These are phyloP conservation scores for Mallateleia sp. DNA, from an alignment of 2,888 invertebrate species.

Conservation along the genomic window DNA sequence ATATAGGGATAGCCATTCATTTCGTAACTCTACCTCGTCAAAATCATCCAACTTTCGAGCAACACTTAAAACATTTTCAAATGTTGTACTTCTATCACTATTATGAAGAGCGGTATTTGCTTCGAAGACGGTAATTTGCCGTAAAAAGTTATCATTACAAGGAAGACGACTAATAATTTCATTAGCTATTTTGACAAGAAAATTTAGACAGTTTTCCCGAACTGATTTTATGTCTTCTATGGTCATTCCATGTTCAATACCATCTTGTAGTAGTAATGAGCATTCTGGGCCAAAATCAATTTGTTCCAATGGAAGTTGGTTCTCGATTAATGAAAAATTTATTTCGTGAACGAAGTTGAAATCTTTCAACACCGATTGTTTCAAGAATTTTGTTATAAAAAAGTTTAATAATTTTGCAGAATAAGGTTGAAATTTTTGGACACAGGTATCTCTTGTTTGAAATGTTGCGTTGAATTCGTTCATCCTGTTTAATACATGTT, in stretches of 20 bases:
- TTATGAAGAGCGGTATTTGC: not conserved
- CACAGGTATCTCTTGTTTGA: constrained; percentile 40
- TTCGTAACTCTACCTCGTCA: constrained; percentile 5
- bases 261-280: not conserved
- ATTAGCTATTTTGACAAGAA: not conserved
- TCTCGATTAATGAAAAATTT: not conserved
- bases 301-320: not conserved
- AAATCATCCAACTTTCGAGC: constrained; percentile 15
- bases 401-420: constrained; percentile 16
- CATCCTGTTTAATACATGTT: constrained; percentile 44
- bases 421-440: constrained; percentile 48
- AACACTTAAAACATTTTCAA: not conserved
- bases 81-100: not conserved
- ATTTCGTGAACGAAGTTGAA: not conserved
- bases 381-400: constrained; percentile 40
- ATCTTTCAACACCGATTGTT: constrained; percentile 33
- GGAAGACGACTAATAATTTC: not conserved
- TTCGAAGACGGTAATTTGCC: not conserved
- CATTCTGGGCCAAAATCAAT: not conserved
- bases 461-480: constrained; percentile 62
- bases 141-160: not conserved
- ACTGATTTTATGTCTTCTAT: not conserved
- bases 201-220: not conserved
- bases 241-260: not conserved
- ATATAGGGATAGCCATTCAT: constrained; percentile 1